phyloP scores from a whole-genome alignment of 2,888 invertebrate genomes.

The Alcis repandata region DNA sequence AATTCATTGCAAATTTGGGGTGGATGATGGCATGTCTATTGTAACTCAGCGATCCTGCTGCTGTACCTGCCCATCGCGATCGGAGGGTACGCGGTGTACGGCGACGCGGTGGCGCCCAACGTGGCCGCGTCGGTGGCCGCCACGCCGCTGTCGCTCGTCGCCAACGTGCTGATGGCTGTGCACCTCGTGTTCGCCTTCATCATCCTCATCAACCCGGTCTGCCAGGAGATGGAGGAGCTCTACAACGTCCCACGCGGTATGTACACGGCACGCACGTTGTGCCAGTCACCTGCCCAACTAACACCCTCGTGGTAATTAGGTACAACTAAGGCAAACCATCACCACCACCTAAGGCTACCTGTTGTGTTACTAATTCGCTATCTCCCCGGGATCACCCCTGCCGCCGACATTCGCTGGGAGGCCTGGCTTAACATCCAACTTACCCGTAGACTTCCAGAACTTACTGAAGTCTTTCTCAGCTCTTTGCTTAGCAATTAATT shows the following conservation, averaged over 20 bases:
- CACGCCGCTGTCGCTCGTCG: constrained; percentile 84
- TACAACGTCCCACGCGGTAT: constrained; percentile 88
- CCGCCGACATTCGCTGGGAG: too few species aligned
- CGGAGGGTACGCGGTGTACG: constrained; percentile 88
- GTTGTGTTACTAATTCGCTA: neutral
- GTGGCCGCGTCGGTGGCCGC: constrained; percentile 84
- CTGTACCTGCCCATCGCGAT: constrained; percentile 88
- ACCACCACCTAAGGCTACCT: neutral
- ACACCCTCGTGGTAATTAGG: too few species aligned
- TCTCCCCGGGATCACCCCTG: too few species aligned
- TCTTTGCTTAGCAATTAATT: too few species aligned
- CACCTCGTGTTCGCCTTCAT: constrained; percentile 90
- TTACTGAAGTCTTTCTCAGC: too few species aligned
- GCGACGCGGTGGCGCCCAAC: constrained; percentile 87
- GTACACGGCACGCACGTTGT: constrained; percentile 27
- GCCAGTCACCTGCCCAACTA: too few species aligned
- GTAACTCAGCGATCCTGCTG: constrained; percentile 80
- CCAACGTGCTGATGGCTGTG: constrained; percentile 88
- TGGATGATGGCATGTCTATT: neutral
- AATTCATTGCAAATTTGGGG: too few species aligned
- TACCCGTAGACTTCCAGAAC: too few species aligned
- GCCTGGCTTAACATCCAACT: too few species aligned
- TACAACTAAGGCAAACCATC: too few species aligned
- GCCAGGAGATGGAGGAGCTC: constrained; percentile 89
- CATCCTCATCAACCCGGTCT: constrained; percentile 90